phyloP scores from a whole-genome alignment of 2,113 vertebrate species.

The Bombycilla garrulus region DNA sequence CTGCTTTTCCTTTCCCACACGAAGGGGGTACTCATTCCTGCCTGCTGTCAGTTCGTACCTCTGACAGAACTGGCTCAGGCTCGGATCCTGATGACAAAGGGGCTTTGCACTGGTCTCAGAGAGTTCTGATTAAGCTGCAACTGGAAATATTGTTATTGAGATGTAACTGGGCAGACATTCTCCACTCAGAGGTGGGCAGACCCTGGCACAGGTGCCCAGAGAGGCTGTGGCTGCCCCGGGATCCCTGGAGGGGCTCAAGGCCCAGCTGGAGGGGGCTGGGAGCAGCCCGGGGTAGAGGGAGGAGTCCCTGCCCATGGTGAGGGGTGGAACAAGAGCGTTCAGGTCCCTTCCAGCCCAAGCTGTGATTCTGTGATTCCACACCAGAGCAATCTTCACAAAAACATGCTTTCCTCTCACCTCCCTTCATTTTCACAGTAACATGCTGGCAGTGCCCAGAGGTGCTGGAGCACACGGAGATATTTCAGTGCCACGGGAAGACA shows the following conservation, averaged over 20 bases:
- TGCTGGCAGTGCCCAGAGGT: background rate
- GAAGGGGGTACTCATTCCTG: background rate
- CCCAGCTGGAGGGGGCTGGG: fast-evolving
- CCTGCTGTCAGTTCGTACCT: background rate
- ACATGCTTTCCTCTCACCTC: background rate
- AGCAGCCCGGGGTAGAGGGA: fast-evolving
- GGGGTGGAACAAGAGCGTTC: no score
- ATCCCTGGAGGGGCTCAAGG: background rate
- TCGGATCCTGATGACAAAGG: background rate
- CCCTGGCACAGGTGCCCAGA: background rate
- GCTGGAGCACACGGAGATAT: background rate
- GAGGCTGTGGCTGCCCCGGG: background rate
- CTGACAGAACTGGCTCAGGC: background rate
- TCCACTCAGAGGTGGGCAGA: fast-evolving
- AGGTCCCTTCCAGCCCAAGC: background rate
- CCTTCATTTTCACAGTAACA: background rate
- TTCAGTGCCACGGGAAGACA: background rate
- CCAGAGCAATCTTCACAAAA: background rate
- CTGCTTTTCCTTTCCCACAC: background rate
- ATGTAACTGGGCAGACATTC: no score
- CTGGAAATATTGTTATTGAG: background rate
- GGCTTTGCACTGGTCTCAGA: background rate
- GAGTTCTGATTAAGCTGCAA: background rate
- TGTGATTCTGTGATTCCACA: background rate
- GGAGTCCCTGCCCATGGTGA: no score